These are phyloP conservation scores for Ophion slaviceki DNA, from an alignment of 2,888 invertebrate species.

Conservation along the genomic window DNA sequence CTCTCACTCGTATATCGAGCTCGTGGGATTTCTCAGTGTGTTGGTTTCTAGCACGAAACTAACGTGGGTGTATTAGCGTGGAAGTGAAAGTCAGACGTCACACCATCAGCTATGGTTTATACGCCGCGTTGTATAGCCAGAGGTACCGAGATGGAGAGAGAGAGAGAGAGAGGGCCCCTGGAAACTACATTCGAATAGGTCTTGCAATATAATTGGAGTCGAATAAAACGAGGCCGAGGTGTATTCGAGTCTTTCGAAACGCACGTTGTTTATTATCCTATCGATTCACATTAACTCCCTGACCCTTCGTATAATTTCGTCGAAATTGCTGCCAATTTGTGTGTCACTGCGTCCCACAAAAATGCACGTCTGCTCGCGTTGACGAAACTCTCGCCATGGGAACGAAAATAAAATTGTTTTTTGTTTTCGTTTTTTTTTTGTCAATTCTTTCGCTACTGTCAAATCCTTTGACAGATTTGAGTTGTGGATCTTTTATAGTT, in stretches of 20 bases:
- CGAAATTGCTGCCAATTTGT: constrained; percentile 22
- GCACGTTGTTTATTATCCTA: constrained; percentile 19
- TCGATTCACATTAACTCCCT: constrained; percentile 43
- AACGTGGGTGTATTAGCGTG: constrained; percentile 75
- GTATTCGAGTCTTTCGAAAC: constrained; percentile 51
- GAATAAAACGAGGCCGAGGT: constrained; percentile 44
- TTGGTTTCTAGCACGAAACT: constrained; percentile 72
- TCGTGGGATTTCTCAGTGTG: constrained; percentile 20
- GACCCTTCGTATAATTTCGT: constrained; percentile 17
- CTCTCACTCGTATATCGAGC: constrained; percentile 56
- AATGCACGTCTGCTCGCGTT: neutral
- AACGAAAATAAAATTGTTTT: no score
- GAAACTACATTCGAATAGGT: constrained; percentile 55
- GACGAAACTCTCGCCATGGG: neutral
- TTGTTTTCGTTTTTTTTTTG: no score
- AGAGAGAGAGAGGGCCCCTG: constrained; percentile 18
- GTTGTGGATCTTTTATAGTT: no score
- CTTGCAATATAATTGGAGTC: constrained; percentile 52
- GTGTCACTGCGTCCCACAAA: constrained; percentile 14
- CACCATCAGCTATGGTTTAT: constrained; percentile 45
- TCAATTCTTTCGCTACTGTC: no score
- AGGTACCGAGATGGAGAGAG: constrained; percentile 5
- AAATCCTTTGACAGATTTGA: no score
- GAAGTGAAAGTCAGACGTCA: constrained; percentile 76
- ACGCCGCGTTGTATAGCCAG: constrained; percentile 32